A percentile compares a stretch with the other conserved stretches of the same genome.
Evolutionary conservation across 2,888 invertebrate species (phyloP).

Genomic region (Tuberolachnus salignus): DNA sequence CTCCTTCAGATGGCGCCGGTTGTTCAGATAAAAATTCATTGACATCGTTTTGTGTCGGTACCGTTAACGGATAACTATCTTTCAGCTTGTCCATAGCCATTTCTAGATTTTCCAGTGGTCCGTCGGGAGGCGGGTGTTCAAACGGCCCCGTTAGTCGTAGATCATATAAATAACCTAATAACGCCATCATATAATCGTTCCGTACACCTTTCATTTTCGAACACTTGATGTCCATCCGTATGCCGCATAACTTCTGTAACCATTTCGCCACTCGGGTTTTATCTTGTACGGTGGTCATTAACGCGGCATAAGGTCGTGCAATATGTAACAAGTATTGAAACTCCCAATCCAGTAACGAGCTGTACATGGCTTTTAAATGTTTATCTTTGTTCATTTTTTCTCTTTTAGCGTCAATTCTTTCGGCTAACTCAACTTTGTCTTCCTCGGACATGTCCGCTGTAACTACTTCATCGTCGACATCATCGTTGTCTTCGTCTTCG

Average conservation of each 20-base stretch:
- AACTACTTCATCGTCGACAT: not conserved
- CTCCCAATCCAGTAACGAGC: constrained; percentile 60
- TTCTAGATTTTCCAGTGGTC: constrained; percentile 63
- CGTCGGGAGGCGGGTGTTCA: constrained; percentile 64
- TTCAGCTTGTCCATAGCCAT: constrained; percentile 62
- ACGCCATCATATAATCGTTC: constrained; percentile 67
- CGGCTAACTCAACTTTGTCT: not conserved
- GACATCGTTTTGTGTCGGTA: constrained; percentile 64
- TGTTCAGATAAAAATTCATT: constrained; percentile 65
- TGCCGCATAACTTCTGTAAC: constrained; percentile 65
- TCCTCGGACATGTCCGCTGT: constrained; percentile 58
- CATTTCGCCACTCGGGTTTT: constrained; percentile 65
- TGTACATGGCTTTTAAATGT: not conserved
- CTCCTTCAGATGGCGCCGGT: constrained; percentile 65
- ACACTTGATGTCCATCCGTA: constrained; percentile 63
- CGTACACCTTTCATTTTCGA: constrained; percentile 66
- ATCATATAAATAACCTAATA: constrained; percentile 64
- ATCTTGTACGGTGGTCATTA: constrained; percentile 63
- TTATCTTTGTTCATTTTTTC: not conserved
- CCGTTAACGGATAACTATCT: constrained; percentile 61
- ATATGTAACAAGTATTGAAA: constrained; percentile 65
- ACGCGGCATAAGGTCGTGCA: constrained; percentile 64
- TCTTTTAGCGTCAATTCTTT: not conserved
- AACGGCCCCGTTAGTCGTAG: constrained; percentile 64
- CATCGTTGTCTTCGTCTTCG: not conserved